These are phyloP conservation scores for Loriculus beryllinus DNA, from an alignment of 2,797 vertebrate species.

Conservation along the genomic window DNA sequence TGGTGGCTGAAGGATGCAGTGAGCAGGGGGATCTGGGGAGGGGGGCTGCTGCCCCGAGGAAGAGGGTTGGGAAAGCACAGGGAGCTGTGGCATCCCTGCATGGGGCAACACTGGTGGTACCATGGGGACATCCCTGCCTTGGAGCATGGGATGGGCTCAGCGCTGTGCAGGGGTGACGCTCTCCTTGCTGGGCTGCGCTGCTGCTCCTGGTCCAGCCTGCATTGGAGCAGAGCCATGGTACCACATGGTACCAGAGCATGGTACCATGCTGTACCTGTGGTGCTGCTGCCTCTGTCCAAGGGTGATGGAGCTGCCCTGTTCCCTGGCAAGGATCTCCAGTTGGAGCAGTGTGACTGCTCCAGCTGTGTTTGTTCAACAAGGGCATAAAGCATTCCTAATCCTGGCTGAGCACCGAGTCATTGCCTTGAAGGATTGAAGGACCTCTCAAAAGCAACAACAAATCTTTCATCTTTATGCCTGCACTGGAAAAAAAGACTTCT, in stretches of 20 bases:
- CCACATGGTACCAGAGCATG: no score
- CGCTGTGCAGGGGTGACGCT: background rate
- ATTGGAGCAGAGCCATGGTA: rapidly evolving
- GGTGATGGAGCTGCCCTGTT: background rate
- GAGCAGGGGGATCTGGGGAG: background rate
- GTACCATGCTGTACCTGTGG: no score
- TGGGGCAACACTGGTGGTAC: background rate
- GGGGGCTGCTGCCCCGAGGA: background rate
- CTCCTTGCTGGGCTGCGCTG: background rate
- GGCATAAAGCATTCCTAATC: background rate
- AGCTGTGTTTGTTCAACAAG: background rate
- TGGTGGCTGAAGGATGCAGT: rapidly evolving
- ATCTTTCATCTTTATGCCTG: background rate
- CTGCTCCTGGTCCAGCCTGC: background rate
- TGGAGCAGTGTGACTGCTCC: rapidly evolving
- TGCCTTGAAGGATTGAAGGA: background rate
- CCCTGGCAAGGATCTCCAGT: rapidly evolving
- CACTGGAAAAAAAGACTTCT: background rate
- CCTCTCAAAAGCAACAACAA: background rate
- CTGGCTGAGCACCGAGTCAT: background rate
- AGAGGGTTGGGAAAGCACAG: background rate
- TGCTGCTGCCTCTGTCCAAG: background rate
- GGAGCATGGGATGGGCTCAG: background rate
- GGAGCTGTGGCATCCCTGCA: background rate
- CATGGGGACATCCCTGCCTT: background rate